These are phyloP conservation scores for Andrena trimmerana DNA, from an alignment of 2,888 invertebrate species.

Conservation along the genomic window DNA sequence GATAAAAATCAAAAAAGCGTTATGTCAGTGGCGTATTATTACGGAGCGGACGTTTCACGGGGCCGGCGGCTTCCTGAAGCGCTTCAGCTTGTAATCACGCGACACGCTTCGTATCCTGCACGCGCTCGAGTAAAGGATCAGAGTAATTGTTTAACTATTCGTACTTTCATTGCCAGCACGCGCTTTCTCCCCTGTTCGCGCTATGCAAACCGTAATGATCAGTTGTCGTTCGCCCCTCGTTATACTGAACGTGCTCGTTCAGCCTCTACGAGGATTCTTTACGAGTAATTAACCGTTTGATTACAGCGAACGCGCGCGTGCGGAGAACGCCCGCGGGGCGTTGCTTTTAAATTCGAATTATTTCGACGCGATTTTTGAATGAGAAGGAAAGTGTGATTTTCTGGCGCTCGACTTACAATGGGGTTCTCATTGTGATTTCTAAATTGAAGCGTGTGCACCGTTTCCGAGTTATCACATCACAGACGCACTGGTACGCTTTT, in stretches of 20 bases:
- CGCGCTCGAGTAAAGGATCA: slow-evolving; percentile 8
- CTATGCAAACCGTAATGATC: slow-evolving; percentile 47
- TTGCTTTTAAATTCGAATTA: too few species aligned
- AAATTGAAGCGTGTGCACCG: background rate
- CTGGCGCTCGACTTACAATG: slow-evolving; percentile 28
- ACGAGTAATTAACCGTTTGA: background rate
- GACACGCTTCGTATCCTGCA: background rate
- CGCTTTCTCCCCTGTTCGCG: slow-evolving; percentile 62
- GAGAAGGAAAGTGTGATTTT: background rate
- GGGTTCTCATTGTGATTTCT: slow-evolving; percentile 26
- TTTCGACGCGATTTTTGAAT: background rate
- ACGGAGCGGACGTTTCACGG: slow-evolving; percentile 6
- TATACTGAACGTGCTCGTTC: background rate
- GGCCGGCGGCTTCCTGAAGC: background rate
- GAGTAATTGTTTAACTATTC: slow-evolving; percentile 45
- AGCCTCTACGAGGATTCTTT: background rate
- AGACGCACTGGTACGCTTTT: slow-evolving; percentile 25
- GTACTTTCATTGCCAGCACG: slow-evolving; percentile 51
- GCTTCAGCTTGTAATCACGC: background rate
- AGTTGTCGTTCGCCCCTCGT: slow-evolving; percentile 23
- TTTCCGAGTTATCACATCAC: slow-evolving; percentile 43
- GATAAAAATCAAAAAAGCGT: slow-evolving; percentile 46
- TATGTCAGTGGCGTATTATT: slow-evolving; percentile 41
- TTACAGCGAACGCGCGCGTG: too few species aligned
- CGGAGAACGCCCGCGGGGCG: too few species aligned